Percentiles rank a stretch among this genome's conserved stretches.
Conservation (phyloP, 2,113 vertebrate species). For the Centrocercus urophasianus region DNA sequence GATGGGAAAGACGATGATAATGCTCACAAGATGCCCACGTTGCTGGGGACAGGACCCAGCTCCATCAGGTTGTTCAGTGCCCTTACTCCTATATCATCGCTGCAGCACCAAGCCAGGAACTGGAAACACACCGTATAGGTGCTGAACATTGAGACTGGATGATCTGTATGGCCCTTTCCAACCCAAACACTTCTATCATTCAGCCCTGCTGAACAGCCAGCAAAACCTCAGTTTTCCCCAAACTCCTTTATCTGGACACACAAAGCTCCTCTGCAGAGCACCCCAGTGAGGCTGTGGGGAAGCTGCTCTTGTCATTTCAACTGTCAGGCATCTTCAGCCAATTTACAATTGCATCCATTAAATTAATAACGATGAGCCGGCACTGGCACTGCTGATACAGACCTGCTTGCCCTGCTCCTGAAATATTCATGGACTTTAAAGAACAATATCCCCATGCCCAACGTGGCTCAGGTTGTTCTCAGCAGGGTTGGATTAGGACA, state of each 20-base stretch:
- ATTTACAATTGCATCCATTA: slow-evolving; percentile 35
- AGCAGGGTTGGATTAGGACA: background rate
- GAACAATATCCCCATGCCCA: background rate
- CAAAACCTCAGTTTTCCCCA: background rate
- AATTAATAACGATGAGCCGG: slow-evolving; percentile 65
- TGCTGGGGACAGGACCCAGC: rapidly evolving
- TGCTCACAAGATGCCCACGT: rapidly evolving
- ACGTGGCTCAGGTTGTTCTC: background rate
- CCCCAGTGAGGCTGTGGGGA: background rate
- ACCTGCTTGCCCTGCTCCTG: slow-evolving; percentile 6
- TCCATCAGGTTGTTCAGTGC: background rate
- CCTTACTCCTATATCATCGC: background rate
- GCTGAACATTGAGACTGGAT: background rate
- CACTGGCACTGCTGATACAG: background rate
- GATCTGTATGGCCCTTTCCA: background rate
- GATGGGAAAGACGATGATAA: background rate
- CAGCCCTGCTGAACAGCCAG: background rate
- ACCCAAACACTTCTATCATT: background rate
- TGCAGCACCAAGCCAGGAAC: background rate
- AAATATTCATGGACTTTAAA: slow-evolving; percentile 69
- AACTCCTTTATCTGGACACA: background rate
- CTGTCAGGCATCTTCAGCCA: slow-evolving; percentile 38
- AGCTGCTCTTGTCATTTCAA: background rate
- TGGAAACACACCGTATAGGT: background rate
- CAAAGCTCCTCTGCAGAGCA: background rate